Evolutionary conservation across 1,140 invertebrate species (phyloP).

Genomic region (Phortica variegata): DNA sequence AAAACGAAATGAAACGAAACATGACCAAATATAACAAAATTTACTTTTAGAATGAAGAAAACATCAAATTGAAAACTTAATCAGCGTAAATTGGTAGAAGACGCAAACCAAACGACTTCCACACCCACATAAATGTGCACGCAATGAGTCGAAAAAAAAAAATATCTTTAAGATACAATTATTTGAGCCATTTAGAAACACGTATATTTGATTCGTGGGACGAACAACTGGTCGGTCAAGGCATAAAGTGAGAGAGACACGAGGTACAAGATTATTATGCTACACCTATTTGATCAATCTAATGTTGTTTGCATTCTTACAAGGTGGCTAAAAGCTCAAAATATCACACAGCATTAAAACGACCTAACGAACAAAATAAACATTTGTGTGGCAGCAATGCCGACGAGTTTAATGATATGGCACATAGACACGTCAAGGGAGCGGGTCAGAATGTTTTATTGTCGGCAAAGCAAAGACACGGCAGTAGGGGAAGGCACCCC

Average conservation of each 20-base stretch:
- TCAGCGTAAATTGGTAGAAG: slow-evolving; percentile 10
- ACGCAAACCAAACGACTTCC: slow-evolving; percentile 29
- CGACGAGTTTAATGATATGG: too few relatives aligned
- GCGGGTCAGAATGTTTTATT: too few relatives aligned
- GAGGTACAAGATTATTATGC: not conserved
- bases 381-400: too few relatives aligned
- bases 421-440: too few relatives aligned
- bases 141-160: slow-evolving; percentile 2
- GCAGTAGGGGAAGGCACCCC: too few relatives aligned
- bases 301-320: slow-evolving; percentile 38
- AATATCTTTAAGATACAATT: slow-evolving; percentile 1
- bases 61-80: slow-evolving; percentile 31
- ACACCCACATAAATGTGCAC: slow-evolving; percentile 36
- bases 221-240: slow-evolving; percentile 40
- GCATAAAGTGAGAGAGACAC: slow-evolving; percentile 35
- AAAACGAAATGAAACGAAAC: slow-evolving; percentile 15
- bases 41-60: slow-evolving; percentile 1
- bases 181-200: slow-evolving; percentile 9
- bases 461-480: too few relatives aligned
- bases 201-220: slow-evolving; percentile 42
- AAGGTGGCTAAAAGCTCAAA: slow-evolving; percentile 34
- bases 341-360: too few relatives aligned
- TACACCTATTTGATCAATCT: slow-evolving; percentile 38
- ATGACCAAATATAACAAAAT: slow-evolving; percentile 32
- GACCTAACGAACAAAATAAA: too few relatives aligned